Conservation (phyloP, 1,140 invertebrate genomes). For the Diabrotica undecimpunctata region DNA sequence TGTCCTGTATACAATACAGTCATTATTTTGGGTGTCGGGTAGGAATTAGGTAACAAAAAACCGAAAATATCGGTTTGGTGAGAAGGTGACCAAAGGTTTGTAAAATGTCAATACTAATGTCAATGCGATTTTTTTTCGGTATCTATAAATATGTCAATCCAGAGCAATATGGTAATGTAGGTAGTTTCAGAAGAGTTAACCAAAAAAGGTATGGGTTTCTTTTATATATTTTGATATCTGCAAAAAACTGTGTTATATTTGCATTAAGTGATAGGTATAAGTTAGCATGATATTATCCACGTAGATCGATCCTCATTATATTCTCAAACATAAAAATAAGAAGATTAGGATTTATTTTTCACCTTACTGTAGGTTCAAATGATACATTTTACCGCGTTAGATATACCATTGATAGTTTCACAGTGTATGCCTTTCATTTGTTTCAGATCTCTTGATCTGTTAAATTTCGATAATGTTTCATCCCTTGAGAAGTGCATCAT, state of each 20-base stretch:
- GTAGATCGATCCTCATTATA: constrained; percentile 24
- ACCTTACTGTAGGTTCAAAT: too few relatives aligned
- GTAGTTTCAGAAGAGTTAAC: constrained; percentile 33
- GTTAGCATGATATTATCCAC: constrained; percentile 20
- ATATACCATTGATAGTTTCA: too few relatives aligned
- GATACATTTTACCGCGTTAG: too few relatives aligned
- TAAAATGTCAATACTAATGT: constrained; percentile 49
- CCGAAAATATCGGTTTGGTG: constrained; percentile 19
- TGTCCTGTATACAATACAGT: constrained; percentile 23
- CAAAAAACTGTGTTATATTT: constrained; percentile 43
- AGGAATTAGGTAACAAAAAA: constrained; percentile 25
- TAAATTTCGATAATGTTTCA: too few relatives aligned
- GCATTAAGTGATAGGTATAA: constrained; percentile 41
- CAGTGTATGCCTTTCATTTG: too few relatives aligned
- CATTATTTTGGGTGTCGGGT: constrained; percentile 37
- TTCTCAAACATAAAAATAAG: neutral
- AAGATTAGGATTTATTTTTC: too few relatives aligned
- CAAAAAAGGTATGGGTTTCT: constrained; percentile 29
- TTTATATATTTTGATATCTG: constrained; percentile 46
- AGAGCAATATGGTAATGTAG: constrained; percentile 48
- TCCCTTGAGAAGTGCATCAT: too few relatives aligned
- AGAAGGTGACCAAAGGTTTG: constrained; percentile 46
- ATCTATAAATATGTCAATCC: constrained; percentile 44
- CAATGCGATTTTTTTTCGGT: constrained; percentile 42
- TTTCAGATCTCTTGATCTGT: too few relatives aligned